Conservation (phyloP, 2,888 invertebrate genomes). For the Protula sp. region DNA sequence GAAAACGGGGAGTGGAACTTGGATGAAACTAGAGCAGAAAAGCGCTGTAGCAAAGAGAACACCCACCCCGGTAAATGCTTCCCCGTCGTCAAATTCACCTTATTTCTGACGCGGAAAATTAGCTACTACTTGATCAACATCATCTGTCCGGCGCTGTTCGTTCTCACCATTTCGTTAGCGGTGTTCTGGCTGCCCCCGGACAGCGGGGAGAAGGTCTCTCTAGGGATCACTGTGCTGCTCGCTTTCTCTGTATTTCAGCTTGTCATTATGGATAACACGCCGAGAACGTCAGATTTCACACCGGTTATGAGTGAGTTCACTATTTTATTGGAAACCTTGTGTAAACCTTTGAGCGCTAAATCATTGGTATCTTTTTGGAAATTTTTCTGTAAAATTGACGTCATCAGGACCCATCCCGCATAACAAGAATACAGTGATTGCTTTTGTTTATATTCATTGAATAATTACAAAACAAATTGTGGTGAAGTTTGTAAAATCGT, state of each 20-base stretch:
- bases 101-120: slow-evolving; percentile 10
- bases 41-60: slow-evolving; percentile 4
- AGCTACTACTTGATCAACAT: slow-evolving; percentile 17
- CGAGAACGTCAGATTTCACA: slow-evolving; percentile 16
- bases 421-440: no score
- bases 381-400: no score
- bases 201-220: slow-evolving; percentile 18
- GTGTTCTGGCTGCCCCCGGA: slow-evolving; percentile 21
- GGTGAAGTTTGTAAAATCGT: no score
- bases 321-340: no score
- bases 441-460: no score
- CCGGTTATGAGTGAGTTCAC: slow-evolving; percentile 18
- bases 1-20: slow-evolving; percentile 28
- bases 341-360: no score
- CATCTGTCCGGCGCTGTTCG: slow-evolving; percentile 11
- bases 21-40: slow-evolving; percentile 8
- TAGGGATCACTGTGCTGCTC: slow-evolving; percentile 17
- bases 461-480: no score
- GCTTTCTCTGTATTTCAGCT: slow-evolving; percentile 20
- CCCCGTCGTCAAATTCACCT: slow-evolving; percentile 9
- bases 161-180: slow-evolving; percentile 9
- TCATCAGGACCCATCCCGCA: no score
- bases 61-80: slow-evolving; percentile 5
- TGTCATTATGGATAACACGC: slow-evolving; percentile 12
- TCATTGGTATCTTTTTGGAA: no score